Evolutionary conservation across 2,797 vertebrate species (phyloP), one percentile per base, ranked within the genome.

Genomic region (Amniataba percoides): DNA sequence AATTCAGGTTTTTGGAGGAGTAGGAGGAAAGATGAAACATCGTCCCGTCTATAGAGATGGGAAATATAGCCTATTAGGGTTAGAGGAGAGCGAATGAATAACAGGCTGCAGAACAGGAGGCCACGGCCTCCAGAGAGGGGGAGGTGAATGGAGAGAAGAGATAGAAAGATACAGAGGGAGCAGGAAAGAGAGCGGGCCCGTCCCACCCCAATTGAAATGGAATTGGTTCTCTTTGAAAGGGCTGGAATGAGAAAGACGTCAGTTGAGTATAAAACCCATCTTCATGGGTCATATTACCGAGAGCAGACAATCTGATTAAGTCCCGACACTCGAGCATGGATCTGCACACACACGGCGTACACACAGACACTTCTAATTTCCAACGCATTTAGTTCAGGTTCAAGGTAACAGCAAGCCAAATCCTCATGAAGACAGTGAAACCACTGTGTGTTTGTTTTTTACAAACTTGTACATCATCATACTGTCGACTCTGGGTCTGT

Each of bases 211-310:
- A 59, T 39, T 79, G 56, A 79, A 78, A 79, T 77, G 72, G 79
- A 84, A 85, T 80, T 64, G 77, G 61, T 75, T 77, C 78, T 52
- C 23, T 85, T 60, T 74, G 57, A 87, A 77, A 72, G 64, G 62
- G 45, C 19, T 61, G 77, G 21, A 77, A 76, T 77, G 78, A 84
- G 77, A 80, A 56, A 87, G 81, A 88, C 19, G 58, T 84, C 77
- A 75, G 56, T 15, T 11, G 69, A 77, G 74, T 59, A 55, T 71
- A 78, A 77, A 65, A 78, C 39, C 55, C 69, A 59, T 85, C 77
- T 77, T 83, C 61, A 63, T 46, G 55, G 69, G 74, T 84, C 71
- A 70, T 53, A 75, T 75, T 70, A 74, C 59, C 9, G 18, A 18
- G 62, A 74, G 58, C 55, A 71, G 71, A 68, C 46, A 51, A 64